Conservation (phyloP, 2,888 invertebrate genomes). For the Ophioninae sp. region DNA sequence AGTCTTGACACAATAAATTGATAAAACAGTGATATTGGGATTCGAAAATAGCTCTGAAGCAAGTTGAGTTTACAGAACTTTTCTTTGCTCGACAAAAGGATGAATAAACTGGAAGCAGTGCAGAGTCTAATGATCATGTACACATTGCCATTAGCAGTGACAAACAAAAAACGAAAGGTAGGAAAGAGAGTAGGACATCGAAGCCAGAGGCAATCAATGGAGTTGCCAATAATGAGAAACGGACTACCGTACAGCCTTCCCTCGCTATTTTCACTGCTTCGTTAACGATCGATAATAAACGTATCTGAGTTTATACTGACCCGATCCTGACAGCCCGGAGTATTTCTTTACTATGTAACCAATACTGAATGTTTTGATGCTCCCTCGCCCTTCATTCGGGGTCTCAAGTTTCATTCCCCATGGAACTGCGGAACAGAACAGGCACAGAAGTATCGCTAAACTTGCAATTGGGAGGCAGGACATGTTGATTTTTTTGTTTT, state of each 20-base stretch:
- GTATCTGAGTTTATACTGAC: conserved; percentile 37
- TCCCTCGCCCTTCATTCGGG: conserved; percentile 6
- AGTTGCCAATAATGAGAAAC: conserved; percentile 32
- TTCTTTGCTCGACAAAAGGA: background rate
- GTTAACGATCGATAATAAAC: conserved; percentile 32
- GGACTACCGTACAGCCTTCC: conserved; percentile 3
- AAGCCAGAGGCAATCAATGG: conserved; percentile 35
- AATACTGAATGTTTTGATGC: conserved; percentile 26
- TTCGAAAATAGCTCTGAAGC: background rate
- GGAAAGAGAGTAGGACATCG: background rate
- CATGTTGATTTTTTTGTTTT: background rate
- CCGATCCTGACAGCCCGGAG: conserved; percentile 6
- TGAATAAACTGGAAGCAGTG: background rate
- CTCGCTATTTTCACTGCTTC: conserved; percentile 30
- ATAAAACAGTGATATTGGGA: background rate
- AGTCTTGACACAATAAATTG: background rate
- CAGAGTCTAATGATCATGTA: background rate
- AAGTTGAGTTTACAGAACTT: background rate
- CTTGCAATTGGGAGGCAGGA: background rate
- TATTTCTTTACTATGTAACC: conserved; percentile 52
- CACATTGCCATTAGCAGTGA: background rate
- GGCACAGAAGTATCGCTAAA: conserved; percentile 4
- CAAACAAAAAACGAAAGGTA: background rate
- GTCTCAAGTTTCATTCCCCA: background rate
- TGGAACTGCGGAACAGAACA: background rate